phyloP scores from a whole-genome alignment of 1,140 invertebrate species.

The Bombus consobrinus region DNA sequence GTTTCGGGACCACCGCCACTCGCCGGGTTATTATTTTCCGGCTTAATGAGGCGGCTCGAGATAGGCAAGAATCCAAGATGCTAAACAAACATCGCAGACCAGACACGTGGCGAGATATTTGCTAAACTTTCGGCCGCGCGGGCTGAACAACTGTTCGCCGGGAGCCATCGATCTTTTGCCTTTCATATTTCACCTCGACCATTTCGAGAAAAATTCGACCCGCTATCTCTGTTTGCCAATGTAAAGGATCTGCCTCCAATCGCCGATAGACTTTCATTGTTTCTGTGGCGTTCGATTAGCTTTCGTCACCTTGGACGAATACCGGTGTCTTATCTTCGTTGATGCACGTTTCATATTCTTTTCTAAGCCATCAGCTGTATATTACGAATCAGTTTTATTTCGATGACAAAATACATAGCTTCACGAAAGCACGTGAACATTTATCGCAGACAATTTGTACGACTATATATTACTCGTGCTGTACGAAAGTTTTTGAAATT shows the following conservation, averaged over 20 bases:
- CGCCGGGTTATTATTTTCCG: slow-evolving; percentile 34
- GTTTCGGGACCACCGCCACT: slow-evolving; percentile 1
- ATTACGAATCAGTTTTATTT: background rate
- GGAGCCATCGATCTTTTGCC: background rate
- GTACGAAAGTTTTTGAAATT: background rate
- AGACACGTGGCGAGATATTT: background rate
- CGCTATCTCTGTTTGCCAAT: background rate
- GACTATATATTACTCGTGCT: background rate
- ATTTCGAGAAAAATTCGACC: background rate
- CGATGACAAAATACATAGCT: background rate
- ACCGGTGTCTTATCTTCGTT: background rate
- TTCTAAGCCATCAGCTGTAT: background rate
- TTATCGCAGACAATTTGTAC: background rate
- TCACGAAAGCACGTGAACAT: background rate
- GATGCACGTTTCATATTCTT: background rate
- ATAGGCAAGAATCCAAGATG: slow-evolving; percentile 28
- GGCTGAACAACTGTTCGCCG: background rate
- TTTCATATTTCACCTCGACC: background rate
- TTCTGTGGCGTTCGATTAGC: background rate
- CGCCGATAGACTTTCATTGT: background rate
- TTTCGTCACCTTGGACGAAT: too few relatives aligned
- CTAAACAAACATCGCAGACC: slow-evolving; percentile 18
- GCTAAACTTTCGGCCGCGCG: background rate
- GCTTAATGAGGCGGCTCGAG: slow-evolving; percentile 39
- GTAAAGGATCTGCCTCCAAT: background rate